These are phyloP conservation scores for Matsumurasca onukii DNA, from an alignment of 1,140 invertebrate genomes.

Conservation along the genomic window DNA sequence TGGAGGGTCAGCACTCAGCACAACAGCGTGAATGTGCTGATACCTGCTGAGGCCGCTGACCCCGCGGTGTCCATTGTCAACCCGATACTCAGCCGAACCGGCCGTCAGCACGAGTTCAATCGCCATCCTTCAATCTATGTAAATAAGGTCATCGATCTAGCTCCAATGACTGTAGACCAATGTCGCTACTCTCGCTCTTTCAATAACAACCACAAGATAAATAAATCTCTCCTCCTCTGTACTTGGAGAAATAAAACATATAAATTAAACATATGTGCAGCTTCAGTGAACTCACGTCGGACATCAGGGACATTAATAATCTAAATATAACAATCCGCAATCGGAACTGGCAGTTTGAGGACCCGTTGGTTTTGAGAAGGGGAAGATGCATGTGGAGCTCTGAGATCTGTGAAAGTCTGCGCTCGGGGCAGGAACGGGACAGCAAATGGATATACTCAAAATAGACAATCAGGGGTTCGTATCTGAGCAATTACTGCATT, in stretches of 20 bases:
- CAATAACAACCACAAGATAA: no score
- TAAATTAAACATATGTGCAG: no score
- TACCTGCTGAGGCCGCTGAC: not conserved
- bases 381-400: not conserved
- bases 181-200: not conserved
- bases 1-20: not conserved
- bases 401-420: not conserved
- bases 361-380: not conserved
- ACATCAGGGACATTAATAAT: no score
- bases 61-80: not conserved
- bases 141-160: not conserved
- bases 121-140: no score
- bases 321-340: no score
- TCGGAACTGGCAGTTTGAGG: no score
- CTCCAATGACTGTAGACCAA: not conserved
- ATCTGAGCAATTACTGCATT: not conserved
- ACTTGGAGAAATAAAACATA: no score
- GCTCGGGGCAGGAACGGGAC: not conserved
- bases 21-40: not conserved
- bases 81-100: not conserved
- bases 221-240: no score
- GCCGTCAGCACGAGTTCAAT: no score
- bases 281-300: no score
- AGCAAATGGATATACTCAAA: not conserved
- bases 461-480: not conserved